phyloP scores from a whole-genome alignment of 2,888 invertebrate species.

The Mystacides longicornis region DNA sequence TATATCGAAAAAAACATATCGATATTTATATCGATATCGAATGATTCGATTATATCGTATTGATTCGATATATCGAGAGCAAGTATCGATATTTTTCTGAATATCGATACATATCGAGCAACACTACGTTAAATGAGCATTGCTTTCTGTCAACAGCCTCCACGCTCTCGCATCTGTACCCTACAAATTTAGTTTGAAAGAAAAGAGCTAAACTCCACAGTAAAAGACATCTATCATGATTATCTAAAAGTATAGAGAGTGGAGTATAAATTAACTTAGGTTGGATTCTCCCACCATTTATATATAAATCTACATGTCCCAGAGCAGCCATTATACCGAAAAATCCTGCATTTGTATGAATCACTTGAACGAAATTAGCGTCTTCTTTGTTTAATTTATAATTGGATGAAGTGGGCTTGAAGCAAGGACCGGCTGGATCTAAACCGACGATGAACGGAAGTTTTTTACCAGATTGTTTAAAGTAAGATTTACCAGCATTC shows the following conservation, averaged over 20 bases:
- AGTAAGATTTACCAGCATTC: constrained; percentile 37
- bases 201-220: constrained; percentile 7
- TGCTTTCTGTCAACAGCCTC: not conserved
- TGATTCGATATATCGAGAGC: no score
- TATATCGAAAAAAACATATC: no score
- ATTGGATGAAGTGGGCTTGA: not conserved
- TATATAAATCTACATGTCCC: constrained; percentile 20
- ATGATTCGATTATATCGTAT: no score
- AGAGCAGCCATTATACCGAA: constrained; percentile 14
- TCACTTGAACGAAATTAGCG: constrained; percentile 13
- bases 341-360: constrained; percentile 20
- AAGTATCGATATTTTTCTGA: no score
- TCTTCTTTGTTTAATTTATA: constrained; percentile 7
- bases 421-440: constrained; percentile 16
- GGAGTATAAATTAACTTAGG: not conserved
- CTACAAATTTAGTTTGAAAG: not conserved
- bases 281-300: constrained; percentile 20
- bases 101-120: no score
- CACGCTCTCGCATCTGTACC: not conserved
- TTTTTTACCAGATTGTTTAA: constrained; percentile 30
- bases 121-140: not conserved
- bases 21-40: no score
- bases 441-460: constrained; percentile 7
- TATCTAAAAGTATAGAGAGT: not conserved
- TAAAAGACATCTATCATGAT: constrained; percentile 11